Base-by-base conservation (phyloP, 2,113 vertebrate genomes). In the Ellobius talpinus region DNA sequence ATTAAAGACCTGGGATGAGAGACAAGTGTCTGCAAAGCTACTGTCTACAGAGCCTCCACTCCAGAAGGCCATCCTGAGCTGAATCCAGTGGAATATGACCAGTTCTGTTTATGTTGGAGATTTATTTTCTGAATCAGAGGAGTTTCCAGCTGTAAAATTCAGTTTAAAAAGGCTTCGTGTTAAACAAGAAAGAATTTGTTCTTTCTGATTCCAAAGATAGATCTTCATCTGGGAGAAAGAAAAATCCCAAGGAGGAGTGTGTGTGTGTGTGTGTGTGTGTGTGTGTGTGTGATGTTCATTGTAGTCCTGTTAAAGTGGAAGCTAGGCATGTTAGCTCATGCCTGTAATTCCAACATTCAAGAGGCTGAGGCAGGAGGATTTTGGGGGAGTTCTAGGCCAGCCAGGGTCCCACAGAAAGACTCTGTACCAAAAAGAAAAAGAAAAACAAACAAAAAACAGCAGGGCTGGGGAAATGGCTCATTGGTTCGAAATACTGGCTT, bases 121-220 rank as follows among this genome's bases (percentile, higher is more conserved):
- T 63, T 89, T 93, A 33, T 91, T 93, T 97, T 95, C n/a, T 87
- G 26, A 89, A 94, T 89, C 63, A 73, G 63, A 87, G n/a, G 45
- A 26, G 2, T 96, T 96, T 89, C 26, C 73, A 79, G 45, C 23
- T 85, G 17, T 72, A 94, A 95, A 97, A 91, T 45, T 91, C 68
- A 92, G 31, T 81, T 87, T 88, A 52, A 95, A 87, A 7, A 77
- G 36, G 65, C 33, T 90, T n/a, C 9, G 7, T 52, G 39, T 61
- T 77, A 11, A 86, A 13, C 50, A 92, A 61, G 26, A 93, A 96
- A 50, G 24, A 42, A 47, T 76, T 65, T 95, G 58, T 89, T 92
- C 77, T 87, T 94, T 94, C 45, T 9, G 52, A 93, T 89, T 91
- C 33, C 55, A 90, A 66, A 90, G 23, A 87, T 78, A 89, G 23